Base-by-base conservation (phyloP, 1,140 invertebrate species). In the Drosophila tropicalis region DNA sequence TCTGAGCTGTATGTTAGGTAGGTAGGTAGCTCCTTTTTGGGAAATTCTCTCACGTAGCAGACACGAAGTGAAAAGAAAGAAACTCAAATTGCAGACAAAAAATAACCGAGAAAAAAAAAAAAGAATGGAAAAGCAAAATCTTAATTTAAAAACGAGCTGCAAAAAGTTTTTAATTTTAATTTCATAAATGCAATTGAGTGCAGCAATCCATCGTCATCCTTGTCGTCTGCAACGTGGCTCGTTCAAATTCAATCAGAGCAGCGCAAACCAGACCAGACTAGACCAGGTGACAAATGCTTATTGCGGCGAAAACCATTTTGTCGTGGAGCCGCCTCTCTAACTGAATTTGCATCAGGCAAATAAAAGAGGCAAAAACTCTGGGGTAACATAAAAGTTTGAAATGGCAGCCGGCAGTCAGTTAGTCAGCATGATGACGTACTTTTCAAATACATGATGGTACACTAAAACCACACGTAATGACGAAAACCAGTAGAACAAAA, bases 171-270 rank as follows among this genome's bases (percentile, higher is more conserved):
- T 78, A 86, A 79, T 79, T 86, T 82, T 76, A 86, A 81, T 86
- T 82, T 83, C 78, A 84, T 89, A 89, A 90, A 89, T 66, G 85
- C 81, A 78, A 67, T 73, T 74, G 64, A 72, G 69, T 90, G 84
- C 84, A 74, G 44, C 69, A 62, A 61, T 47, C 57, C 17, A 47
- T 47, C 44, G 15, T 19, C 44, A 29, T 29, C 29, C 29, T 5
- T 29, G 17, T 47, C 44, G 44, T 51, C 44, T 51, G 44, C 44
- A 7, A 12, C 44, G 17, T 51, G 44, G 44, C 51, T 25, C 13
- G 40, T 61, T 40, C 34, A 73, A 82, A 81, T 81, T 72, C 69
- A 81, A 82, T 81, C 79, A 82, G 47, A 62, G 65, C 25, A 44
- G 61, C 57, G 65, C 25, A 44, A 56, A 39, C 54, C 19, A 57